A percentile compares a stretch with the other conserved stretches of the same genome.
These are phyloP conservation scores for pig (Sus scrofa) DNA, from an alignment of 2,113 vertebrate genomes.

Conservation along the genomic window DNA sequence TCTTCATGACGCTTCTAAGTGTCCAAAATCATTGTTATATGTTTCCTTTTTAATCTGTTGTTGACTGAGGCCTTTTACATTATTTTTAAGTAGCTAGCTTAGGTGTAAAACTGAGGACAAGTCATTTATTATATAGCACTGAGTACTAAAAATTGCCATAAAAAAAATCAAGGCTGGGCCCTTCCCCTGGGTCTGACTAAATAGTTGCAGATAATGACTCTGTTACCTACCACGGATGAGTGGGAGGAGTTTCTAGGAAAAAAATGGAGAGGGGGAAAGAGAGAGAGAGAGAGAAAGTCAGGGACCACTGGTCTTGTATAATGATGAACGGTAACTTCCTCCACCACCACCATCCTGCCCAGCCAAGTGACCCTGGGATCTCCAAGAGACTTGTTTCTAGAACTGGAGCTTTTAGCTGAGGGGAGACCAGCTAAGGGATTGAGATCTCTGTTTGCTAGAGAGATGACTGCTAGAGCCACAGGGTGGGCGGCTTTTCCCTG, in stretches of 20 bases:
- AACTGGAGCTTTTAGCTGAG: not conserved
- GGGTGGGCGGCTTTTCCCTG: not conserved
- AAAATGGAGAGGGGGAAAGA: not conserved
- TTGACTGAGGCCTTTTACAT: not conserved
- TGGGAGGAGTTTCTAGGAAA: not conserved
- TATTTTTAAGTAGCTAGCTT: slow-evolving; percentile 29
- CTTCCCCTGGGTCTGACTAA: not conserved
- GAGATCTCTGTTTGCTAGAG: not conserved
- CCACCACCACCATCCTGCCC: not conserved
- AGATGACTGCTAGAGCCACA: not conserved
- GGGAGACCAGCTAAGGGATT: not conserved
- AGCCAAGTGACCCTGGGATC: not conserved
- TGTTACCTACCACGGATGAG: not conserved
- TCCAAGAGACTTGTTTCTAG: not conserved
- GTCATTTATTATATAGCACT: not conserved
- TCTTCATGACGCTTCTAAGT: not conserved
- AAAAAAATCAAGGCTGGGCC: not conserved
- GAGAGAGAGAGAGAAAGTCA: not conserved
- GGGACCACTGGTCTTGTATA: not conserved
- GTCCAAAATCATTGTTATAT: not conserved
- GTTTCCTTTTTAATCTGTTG: not conserved
- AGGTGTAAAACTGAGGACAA: not conserved
- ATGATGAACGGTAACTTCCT: not conserved
- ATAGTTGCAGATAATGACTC: not conserved
- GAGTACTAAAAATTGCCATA: not conserved